A percentile compares a stretch with the other conserved stretches of the same genome.
Evolutionary conservation across 2,888 invertebrate genomes (phyloP).

Genomic region (Belgica antarctica): DNA sequence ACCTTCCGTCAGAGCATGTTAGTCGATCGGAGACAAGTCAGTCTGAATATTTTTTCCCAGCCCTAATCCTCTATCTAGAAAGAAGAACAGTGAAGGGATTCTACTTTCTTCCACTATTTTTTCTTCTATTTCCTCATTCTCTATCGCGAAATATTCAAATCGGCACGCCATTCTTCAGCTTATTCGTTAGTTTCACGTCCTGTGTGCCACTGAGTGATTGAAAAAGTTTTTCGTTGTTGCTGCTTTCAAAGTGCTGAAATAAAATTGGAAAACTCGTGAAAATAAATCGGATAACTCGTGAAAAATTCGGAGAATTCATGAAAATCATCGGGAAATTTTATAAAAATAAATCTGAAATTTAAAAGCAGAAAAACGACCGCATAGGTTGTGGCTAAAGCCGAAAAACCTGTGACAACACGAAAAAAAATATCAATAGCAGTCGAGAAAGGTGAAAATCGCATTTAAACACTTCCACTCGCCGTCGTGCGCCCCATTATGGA

Average conservation of each 20-base stretch:
- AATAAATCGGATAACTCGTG: background rate
- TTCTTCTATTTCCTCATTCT: slow-evolving; percentile 14
- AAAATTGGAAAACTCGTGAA: no score
- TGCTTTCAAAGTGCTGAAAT: background rate
- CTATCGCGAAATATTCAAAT: background rate
- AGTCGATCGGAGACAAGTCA: background rate
- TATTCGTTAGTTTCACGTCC: background rate
- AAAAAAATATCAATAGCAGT: background rate
- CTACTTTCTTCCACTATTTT: slow-evolving; percentile 1
- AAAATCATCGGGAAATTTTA: background rate
- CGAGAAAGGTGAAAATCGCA: background rate
- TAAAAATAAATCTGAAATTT: no score
- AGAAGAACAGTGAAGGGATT: slow-evolving; percentile 6
- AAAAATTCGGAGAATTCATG: background rate
- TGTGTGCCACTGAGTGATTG: background rate
- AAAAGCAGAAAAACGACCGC: no score
- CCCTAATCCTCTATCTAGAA: slow-evolving; percentile 21
- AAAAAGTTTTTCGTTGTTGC: background rate
- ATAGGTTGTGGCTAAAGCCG: background rate
- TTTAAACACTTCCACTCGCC: background rate
- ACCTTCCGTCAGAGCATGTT: background rate
- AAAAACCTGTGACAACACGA: background rate
- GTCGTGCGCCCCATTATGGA: background rate
- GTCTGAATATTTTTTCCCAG: slow-evolving; percentile 17
- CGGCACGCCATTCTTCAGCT: background rate